These are phyloP conservation scores for Crocodylus rhombifer DNA, from an alignment of 2,797 vertebrate species.

Conservation along the genomic window DNA sequence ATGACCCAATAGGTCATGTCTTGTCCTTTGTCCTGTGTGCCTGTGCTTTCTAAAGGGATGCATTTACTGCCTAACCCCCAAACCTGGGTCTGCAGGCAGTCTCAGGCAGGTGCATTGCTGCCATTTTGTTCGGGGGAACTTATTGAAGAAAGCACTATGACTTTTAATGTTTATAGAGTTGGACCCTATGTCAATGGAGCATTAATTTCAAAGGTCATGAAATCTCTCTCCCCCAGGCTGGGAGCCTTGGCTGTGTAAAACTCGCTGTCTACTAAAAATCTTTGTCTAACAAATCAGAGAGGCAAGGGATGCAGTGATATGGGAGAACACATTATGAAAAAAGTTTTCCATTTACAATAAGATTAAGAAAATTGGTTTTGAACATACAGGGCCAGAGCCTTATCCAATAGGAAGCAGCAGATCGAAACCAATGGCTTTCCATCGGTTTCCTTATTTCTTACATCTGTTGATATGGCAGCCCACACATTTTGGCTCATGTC, in stretches of 20 bases:
- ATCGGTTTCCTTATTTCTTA: constrained; percentile 5
- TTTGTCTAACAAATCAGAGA: neutral
- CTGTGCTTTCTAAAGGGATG: neutral
- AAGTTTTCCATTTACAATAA: neutral
- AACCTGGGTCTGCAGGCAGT: neutral
- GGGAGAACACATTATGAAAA: neutral
- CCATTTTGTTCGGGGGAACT: neutral
- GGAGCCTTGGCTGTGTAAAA: neutral
- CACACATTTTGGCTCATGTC: constrained; percentile 3
- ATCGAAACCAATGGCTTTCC: neutral
- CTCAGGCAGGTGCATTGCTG: neutral
- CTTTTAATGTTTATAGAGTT: neutral
- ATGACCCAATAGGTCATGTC: too few species aligned
- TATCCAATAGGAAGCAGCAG: neutral
- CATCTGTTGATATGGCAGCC: constrained; percentile 49
- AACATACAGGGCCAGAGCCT: neutral
- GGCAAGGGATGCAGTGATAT: neutral
- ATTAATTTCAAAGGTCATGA: neutral
- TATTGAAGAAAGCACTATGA: neutral
- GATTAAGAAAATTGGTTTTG: neutral
- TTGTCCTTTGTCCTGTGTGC: too few species aligned
- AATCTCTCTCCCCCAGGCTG: neutral
- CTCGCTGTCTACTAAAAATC: neutral
- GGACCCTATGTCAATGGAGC: neutral
- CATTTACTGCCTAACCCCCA: neutral